phyloP scores from a whole-genome alignment of 1,140 invertebrate genomes.

The Lucilia sericata region DNA sequence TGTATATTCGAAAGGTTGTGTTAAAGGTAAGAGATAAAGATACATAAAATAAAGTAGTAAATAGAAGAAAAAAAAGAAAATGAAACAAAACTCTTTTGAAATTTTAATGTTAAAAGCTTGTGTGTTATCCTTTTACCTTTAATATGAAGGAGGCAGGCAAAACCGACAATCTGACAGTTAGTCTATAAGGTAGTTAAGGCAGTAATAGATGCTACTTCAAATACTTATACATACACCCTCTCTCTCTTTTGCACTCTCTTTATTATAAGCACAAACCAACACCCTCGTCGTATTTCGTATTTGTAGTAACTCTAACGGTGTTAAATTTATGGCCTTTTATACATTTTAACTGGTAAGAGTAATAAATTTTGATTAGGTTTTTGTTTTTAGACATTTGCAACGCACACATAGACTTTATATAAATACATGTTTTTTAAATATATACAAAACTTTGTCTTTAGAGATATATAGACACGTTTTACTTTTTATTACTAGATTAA shows the following conservation, averaged over 20 bases:
- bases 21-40: background rate
- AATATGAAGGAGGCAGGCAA: background rate
- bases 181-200: background rate
- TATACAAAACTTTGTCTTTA: background rate
- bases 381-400: background rate
- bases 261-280: no score
- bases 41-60: background rate
- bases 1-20: background rate
- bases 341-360: background rate
- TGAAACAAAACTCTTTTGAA: background rate
- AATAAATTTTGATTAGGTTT: constrained; percentile 8
- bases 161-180: background rate
- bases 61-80: background rate
- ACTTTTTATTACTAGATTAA: background rate
- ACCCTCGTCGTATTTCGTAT: background rate
- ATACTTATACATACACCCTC: background rate
- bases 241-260: background rate
- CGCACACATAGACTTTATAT: background rate
- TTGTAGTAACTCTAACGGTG: background rate
- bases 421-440: background rate
- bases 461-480: background rate
- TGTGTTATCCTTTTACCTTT: background rate
- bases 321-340: constrained; percentile 2
- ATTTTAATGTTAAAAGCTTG: background rate
- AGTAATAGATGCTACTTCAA: background rate